Evolutionary conservation across 2,797 vertebrate genomes (phyloP), one percentile per base, ranked within the genome.

Genomic region (Amniataba percoides): DNA sequence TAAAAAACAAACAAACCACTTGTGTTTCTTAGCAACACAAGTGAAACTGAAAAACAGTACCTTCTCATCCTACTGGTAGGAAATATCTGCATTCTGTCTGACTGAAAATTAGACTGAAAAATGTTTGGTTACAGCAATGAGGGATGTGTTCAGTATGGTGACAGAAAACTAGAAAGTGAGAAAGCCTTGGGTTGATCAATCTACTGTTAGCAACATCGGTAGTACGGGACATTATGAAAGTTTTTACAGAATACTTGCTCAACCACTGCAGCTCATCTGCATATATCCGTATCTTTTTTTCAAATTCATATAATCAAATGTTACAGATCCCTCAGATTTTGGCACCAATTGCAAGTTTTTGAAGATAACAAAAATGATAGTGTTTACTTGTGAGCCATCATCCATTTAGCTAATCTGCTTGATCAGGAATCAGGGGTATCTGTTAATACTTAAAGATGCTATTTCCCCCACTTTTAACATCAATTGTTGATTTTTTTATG

Each of bases 31-130:
- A 9, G 19, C 15, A 42, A 56, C 9, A 21, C 27, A 39, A 62
- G 36, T 51, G 51, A 77, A 68, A 72, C 25, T 71, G 55, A 59
- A n/a, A 53, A 52, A 19, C 12, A 2, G n/a, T 13, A 34, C 5
- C 15, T 10, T 10, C 25, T 21, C 39, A 10, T 13, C 7, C 18
- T 8, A 14, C 31, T 45, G 4, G 5, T 23, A 52, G 36, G 57
- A 68, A 64, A 36, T 42, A 25, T 45, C 18, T n/a, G 21, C 18
- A n/a, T 18, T 18, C 53, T 21, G n/a, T 62, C 11, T 55, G 21
- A 66, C n/a, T 40, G 23, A 49, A 34, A 57, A 43, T 49, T 13
- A 67, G 25, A 61, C 42, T 64, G 39, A 36, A 57, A 43, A 34
- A 39, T 23, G 18, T 55, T 42, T 60, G 19, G 15, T 46, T 19